Evolutionary conservation across 2,113 vertebrate genomes (phyloP), one percentile per base, ranked within the genome.

Genomic region (Pelvicachromis taeniatus): DNA sequence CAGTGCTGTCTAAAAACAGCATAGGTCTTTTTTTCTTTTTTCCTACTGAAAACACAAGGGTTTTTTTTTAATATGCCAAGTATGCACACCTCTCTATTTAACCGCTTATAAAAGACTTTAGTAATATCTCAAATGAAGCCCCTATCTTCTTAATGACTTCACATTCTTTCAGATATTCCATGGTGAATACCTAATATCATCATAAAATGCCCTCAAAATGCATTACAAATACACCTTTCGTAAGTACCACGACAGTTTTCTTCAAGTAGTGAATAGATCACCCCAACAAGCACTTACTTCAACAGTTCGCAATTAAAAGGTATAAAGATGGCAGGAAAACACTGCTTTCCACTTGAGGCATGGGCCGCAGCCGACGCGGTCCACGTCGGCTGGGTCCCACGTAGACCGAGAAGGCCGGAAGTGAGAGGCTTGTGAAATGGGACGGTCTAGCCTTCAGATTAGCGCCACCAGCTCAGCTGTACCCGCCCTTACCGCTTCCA

Each of bases 41-140:
- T 23, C 6, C n/a, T 40, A 29, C 7, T 56, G 31, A 68, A 35
- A 17, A 21, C 23, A 77, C 61, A n/a, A 12, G 6, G 2, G 9
- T 38, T 52, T 65, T 40, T 59, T 42, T 50, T 73, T 7, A 48
- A 21, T 19, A 26, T 80, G 16, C 21, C 11, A 56, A 79, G 48
- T 45, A 53, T 45, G 45, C 21, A 68, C 21, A 68, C 31, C 7
- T 86, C 7, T 77, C 52, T 16, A 42, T 77, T 83, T 54, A 87
- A 59, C 2, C 26, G 17, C 84, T 56, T 50, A 88, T 61, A 84
- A 85, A 88, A 78, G 68, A 80, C 80, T 86, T 78, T 50, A 87
- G 87, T 78, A 61, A 73, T 5, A 73, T 7, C 35, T 78, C 17
- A 68, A 53, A 83, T 87, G 19, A 80, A 78, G 23, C 59, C 6